Percentiles rank a stretch among this genome's conserved stretches.
phyloP scores from a whole-genome alignment of 2,113 vertebrate genomes.

The Seriola aureovittata region DNA sequence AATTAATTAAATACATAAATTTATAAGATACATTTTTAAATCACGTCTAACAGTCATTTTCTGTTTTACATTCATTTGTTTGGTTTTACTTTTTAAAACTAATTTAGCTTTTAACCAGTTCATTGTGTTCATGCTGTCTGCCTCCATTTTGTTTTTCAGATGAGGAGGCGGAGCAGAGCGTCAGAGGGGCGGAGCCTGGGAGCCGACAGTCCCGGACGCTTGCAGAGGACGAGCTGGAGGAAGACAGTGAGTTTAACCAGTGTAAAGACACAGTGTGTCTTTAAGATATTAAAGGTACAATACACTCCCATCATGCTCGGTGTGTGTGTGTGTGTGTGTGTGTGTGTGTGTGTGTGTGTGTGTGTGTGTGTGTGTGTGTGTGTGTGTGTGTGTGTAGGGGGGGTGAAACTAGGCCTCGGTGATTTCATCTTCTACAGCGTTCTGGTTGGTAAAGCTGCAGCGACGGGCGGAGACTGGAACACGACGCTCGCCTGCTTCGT shows the following conservation, averaged over 20 bases:
- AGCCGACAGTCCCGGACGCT: constrained; percentile 61
- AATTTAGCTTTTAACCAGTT: background rate
- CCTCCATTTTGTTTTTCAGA: constrained; percentile 68
- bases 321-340: background rate
- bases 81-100: no score
- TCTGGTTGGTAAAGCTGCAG: constrained; percentile 96
- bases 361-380: constrained; percentile 10
- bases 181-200: constrained; percentile 67
- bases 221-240: constrained; percentile 88
- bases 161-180: constrained; percentile 83
- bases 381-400: constrained; percentile 82
- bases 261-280: no score
- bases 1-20: no score
- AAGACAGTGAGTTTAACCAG: constrained; percentile 90
- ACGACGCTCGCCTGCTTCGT: constrained; percentile 97
- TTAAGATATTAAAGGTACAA: no score
- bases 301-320: no score
- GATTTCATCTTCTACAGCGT: constrained; percentile 99
- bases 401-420: constrained; percentile 97
- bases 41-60: no score
- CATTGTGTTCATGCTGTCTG: background rate
- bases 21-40: no score
- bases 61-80: no score
- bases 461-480: constrained; percentile 96
- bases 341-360: background rate